Evolutionary conservation across 2,888 invertebrate species (phyloP), one percentile per base, ranked within the genome.

Genomic region (Drosophila lacicola): DNA sequence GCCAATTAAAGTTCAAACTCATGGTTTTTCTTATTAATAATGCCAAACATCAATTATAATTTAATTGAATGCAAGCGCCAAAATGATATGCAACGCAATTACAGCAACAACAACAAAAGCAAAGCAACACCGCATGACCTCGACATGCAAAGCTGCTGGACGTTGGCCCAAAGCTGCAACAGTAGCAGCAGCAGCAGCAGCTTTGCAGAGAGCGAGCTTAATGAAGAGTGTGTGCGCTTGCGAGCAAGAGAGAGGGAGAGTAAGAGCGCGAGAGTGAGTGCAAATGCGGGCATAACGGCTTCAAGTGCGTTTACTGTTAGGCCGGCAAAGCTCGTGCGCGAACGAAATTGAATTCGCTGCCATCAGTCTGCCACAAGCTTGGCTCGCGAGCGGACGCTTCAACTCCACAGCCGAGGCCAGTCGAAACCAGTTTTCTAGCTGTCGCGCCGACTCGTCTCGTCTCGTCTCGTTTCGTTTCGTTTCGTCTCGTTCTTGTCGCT

Each of bases 361-460:
- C 74, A 70, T 90, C 84, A 91, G 90, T 91, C 91, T 90, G 88
- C 88, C 88, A 75, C 79, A 87, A 90, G 90, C 89, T 88, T 85
- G 85, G 80, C 82, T 89, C 78, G 82, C 74, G 88, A 82, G 85
- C 90, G 90, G 90, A 90, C 82, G 91, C 88, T 55, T 74, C 8
- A 50, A 72, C 33, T 54, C 6, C 10, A 29, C 8, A 33, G 53
- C 44, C 21, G 58, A 55, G 14, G 14, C 19, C 42, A 46, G 36
- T 46, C 51, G 66, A 65, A 84, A 78, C 69, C 47, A 68, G 78
- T 74, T 79, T 58, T 6, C 14, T 2, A 37, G 42, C 44, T 64
- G 63, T 33, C 36, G 64, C 21, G 49, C 36, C 34, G 64, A 61
- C 55, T 68, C 54, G 64, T 64, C 55, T 68, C 54, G 69, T 14